Base-by-base conservation (phyloP, 2,797 vertebrate genomes). In the Diceros bicornis region DNA sequence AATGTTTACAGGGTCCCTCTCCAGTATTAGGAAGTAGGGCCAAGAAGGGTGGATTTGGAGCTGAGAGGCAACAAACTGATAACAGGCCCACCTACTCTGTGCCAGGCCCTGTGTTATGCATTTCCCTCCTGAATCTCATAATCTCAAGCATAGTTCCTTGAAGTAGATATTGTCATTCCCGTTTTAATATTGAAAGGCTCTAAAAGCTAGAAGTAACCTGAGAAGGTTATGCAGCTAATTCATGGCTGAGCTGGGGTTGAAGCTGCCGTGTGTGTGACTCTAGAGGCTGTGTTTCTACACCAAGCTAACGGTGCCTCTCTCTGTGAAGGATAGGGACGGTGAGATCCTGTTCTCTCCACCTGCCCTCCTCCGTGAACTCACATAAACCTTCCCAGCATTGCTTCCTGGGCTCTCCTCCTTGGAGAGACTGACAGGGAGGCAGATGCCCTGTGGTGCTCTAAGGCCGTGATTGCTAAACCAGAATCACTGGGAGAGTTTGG, bases 1-100 rank as follows among this genome's bases (percentile, higher is more conserved):
- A 4, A 2, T 2, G 16, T 41, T 50, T 2, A 2, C 32, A 4
- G 21, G 8, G 6, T 61, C 68, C 34, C 17, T 11, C 21, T 34
- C 23, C 25, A 4, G 7, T 7, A 12, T 25, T 27, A 27, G 23
- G 18, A 29, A 62, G 34, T 1, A 61, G 4, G 47, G 41, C 75
- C 32, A 69, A 77, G 83, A 27, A 62, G 23, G 41, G 2, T 4
- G 29, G 64, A 55, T 50, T 50, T 69, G 68, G 55, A 72, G 41
- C 47, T 47, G 20, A 59, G 12, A 32, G 32, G 82, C 59, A 69
- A 44, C 81, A 61, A 1, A 66, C 4, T 20, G 20, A 21, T n/a
- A n/a, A 8, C 10, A 84, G 20, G n/a, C 23, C 37, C 25, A n/a
- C 10, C 27, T 34, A 25, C 13, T 55, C n/a, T 55, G 16, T 14